Evolutionary conservation across 2,113 vertebrate species (phyloP), one percentile per base, ranked within the genome.

Genomic region (Clinocottus analis): DNA sequence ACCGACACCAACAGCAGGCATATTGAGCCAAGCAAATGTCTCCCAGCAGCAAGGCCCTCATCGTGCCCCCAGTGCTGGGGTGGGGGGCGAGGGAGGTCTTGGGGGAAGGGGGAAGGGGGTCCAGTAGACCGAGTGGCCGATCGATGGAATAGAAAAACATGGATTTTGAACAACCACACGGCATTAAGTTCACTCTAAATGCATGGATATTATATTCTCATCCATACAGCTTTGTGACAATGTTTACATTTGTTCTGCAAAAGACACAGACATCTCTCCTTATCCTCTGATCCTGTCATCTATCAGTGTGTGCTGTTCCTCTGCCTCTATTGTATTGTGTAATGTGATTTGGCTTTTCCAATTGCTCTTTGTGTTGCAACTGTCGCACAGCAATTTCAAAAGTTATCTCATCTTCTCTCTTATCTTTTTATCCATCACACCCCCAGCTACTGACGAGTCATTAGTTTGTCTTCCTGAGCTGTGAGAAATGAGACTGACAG

Each of bases 11-110:
- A 21, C 59, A 19, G 49, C 65, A 49, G 29, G 27, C 45, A 13
- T 35, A 37, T 9, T 23, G 27, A 67, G 35, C 39, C 65, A 29
- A 77, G 63, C 66, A 72, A 61, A 76, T 51, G 14, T 14, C 17
- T 43, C 55, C 82, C 41, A 31, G 75, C 47, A 63, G 79, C 39
- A 76, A 59, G 37, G 72, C 19, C 37, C 21, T 9, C 14, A 1
- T 1, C 58, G 47, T 31, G 13, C 51, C 31, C 29, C 23, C 3
- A 23, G 72, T 2, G 0, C 13, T 65, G 3, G 14, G 9, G 29
- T 31, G 29, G 3, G 4, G 51, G 53, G 55, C 23, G 49, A 3
- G 71, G 39, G 49, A 55, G 61, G 2, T 7, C 25, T 3, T 27
- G n/a, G 29, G 29, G 33, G 8, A 53, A 31, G 5, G 0, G 58